These are phyloP conservation scores for Heteromyza rotundicornis DNA, from an alignment of 2,888 invertebrate genomes.

Conservation along the genomic window DNA sequence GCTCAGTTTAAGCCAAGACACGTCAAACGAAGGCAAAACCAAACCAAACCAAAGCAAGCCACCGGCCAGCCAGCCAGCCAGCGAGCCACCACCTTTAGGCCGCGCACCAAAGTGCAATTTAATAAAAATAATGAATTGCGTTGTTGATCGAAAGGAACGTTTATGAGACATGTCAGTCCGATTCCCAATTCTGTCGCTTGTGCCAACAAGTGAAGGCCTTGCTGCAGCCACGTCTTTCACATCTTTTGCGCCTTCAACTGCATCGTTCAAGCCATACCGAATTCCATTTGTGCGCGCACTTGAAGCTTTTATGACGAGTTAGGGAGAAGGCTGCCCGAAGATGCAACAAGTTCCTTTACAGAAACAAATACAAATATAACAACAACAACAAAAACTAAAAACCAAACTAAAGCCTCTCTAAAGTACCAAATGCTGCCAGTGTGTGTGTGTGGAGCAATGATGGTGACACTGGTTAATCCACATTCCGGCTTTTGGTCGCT, in stretches of 20 bases:
- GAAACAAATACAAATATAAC: constrained; percentile 4
- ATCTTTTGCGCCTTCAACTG: background rate
- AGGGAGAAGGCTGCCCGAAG: background rate
- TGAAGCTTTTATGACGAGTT: background rate
- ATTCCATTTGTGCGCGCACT: background rate
- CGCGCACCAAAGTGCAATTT: constrained; percentile 2
- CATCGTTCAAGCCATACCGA: background rate
- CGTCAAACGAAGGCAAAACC: too few species aligned
- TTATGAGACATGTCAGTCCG: constrained; percentile 29
- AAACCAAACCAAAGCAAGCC: too few species aligned
- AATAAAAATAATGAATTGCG: constrained; percentile 30
- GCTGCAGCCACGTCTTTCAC: background rate
- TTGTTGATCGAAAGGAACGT: constrained; percentile 27
- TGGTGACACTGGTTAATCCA: constrained; percentile 5
- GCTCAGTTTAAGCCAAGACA: too few species aligned
- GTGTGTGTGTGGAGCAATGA: background rate
- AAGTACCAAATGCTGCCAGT: too few species aligned
- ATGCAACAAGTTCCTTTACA: constrained; percentile 13
- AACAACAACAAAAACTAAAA: constrained; percentile 7
- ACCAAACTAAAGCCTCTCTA: too few species aligned
- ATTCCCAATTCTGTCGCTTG: constrained; percentile 23
- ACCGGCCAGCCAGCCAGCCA: background rate
- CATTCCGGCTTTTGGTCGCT: constrained; percentile 1
- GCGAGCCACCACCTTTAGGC: background rate
- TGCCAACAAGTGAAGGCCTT: background rate